Evolutionary conservation across 2,888 invertebrate genomes (phyloP), one percentile per base, ranked within the genome.

Genomic region (Metopia argyrocephala): DNA sequence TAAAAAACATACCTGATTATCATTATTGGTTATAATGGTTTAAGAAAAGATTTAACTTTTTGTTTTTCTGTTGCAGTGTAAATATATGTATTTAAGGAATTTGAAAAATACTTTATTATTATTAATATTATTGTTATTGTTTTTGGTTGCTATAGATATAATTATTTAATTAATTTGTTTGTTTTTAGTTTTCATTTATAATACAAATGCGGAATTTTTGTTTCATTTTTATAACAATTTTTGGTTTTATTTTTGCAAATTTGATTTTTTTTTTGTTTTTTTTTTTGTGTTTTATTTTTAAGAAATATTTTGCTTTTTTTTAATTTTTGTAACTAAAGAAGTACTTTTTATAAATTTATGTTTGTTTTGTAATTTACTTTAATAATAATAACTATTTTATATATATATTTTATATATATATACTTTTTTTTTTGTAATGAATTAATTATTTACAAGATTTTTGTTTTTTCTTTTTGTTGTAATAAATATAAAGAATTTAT

Each of bases 401-500:
- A 65, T 64, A 64, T 62, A 12, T 5, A 5, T 31, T 80, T 78
- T 64, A 20, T 12, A 65, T 75, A 52, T 59, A 18, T 15, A 21
- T n/a, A n/a, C n/a, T n/a, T n/a, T n/a, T n/a, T 45, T 62, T 74
- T 71, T 56, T 27, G 71, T 79, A 48, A 70, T 65, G 70, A 73
- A 73, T 79, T 76, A 76, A 73, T 56, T 79, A 82, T 82, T 76
- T 82, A 82, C 82, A 82, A 59, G 46, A 57, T 79, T 61, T 54
- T 68, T 12, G 5, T 65, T 62, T 68, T 20, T 7, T 57, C 3
- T 48, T 59, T 71, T 45, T 59, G 9, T 65, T 73, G 50, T 74
- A 71, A 62, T 76, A 73, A 65, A 74, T 69, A 71, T 78, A 69
- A 71, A 78, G 64, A 61, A 31, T 66, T 78, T 46, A 66, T 61